Conservation (phyloP, 2,888 invertebrate genomes). For the Conomelus anceps region DNA sequence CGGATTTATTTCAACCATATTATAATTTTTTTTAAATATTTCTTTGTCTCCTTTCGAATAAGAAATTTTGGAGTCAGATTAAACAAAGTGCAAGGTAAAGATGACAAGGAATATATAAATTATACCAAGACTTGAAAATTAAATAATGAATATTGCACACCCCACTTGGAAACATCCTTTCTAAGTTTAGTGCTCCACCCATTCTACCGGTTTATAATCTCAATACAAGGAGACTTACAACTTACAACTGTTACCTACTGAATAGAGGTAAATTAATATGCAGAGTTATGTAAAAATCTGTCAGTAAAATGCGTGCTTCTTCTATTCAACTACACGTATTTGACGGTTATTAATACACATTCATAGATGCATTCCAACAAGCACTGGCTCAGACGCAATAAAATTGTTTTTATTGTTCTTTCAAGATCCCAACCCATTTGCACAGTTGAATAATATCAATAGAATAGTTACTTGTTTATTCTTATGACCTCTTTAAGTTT, state of each 20-base stretch:
- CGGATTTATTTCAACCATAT: too few relatives aligned
- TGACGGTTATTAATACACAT: neutral
- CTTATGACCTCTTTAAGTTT: neutral
- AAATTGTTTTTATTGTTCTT: neutral
- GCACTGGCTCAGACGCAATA: neutral
- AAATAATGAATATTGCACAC: too few relatives aligned
- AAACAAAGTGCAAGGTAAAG: too few relatives aligned
- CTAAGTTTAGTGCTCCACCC: too few relatives aligned
- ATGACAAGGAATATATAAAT: too few relatives aligned
- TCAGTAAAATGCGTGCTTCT: neutral
- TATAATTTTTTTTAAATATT: too few relatives aligned
- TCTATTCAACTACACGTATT: neutral
- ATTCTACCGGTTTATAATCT: neutral
- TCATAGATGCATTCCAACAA: too few relatives aligned
- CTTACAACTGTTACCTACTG: neutral
- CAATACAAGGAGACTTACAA: neutral
- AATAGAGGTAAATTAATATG: neutral
- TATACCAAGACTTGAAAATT: too few relatives aligned
- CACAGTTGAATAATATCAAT: neutral
- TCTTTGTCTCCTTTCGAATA: too few relatives aligned
- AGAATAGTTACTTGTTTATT: neutral
- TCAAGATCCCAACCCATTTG: neutral
- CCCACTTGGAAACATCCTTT: too few relatives aligned
- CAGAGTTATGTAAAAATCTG: neutral
- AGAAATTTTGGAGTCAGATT: too few relatives aligned